Percentiles rank a stretch among this genome's conserved stretches.
These are phyloP conservation scores for Sebastes hubbsi DNA, from an alignment of 2,797 vertebrate species.

Conservation along the genomic window DNA sequence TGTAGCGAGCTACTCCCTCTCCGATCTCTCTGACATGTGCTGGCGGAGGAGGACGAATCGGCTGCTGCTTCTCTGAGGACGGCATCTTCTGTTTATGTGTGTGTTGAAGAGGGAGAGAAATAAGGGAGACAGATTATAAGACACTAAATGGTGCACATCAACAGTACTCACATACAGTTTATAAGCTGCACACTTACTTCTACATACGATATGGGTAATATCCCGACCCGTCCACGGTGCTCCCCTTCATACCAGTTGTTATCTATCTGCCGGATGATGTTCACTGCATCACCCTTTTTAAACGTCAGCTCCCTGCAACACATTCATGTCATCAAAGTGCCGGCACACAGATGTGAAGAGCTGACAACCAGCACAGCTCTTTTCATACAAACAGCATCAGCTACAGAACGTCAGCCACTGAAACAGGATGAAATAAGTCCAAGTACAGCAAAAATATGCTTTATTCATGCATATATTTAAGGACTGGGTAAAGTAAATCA, in stretches of 20 bases:
- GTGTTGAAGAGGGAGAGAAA: neutral
- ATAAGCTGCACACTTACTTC: constrained; percentile 82
- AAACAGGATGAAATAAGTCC: constrained; percentile 1
- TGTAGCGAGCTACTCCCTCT: constrained; percentile 95
- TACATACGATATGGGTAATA: constrained; percentile 97
- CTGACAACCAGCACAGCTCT: neutral
- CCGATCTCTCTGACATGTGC: constrained; percentile 93
- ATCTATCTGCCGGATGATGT: constrained; percentile 98
- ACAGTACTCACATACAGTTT: neutral
- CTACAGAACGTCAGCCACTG: constrained; percentile 15
- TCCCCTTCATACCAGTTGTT: constrained; percentile 99
- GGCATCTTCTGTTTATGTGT: constrained; percentile 85
- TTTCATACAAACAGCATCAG: neutral
- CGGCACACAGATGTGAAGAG: neutral
- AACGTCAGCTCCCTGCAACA: constrained; percentile 95
- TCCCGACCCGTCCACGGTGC: constrained; percentile 91
- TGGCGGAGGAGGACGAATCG: constrained; percentile 94
- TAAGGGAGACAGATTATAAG: neutral
- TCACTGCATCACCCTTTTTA: constrained; percentile 96
- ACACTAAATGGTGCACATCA: neutral
- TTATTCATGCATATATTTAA: constrained; percentile 23
- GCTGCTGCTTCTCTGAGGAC: constrained; percentile 91
- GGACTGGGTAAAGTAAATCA: neutral
- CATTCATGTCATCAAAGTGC: constrained; percentile 41
- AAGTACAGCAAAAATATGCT: neutral